A percentile compares a stretch with the other conserved stretches of the same genome.
Conservation (phyloP, 2,797 vertebrate genomes). For the Lacerta agilis region DNA sequence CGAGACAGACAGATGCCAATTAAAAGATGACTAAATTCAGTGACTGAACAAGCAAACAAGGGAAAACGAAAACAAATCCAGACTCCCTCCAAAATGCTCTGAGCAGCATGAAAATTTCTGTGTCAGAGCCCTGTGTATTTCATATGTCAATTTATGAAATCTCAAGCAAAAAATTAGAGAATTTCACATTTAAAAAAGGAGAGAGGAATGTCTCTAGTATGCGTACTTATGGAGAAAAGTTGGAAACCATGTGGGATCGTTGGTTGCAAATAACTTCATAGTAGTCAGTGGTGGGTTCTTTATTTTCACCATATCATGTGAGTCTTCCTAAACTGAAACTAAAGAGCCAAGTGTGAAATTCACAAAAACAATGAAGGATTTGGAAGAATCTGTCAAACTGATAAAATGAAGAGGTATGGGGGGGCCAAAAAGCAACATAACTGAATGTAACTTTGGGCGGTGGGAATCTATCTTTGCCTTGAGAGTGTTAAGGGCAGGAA, state of each 20-base stretch:
- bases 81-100: background rate
- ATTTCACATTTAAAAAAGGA: background rate
- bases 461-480: background rate
- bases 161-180: background rate
- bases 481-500: background rate
- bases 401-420: background rate
- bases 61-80: background rate
- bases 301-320: background rate
- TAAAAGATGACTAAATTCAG: background rate
- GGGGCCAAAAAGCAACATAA: background rate
- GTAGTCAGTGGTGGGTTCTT: background rate
- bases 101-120: background rate
- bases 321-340: background rate
- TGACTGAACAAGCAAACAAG: background rate
- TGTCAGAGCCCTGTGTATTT: background rate
- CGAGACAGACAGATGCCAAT: too few relatives aligned
- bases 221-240: background rate
- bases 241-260: background rate
- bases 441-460: background rate
- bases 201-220: background rate
- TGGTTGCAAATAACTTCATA: background rate
- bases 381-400: background rate
- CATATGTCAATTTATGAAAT: background rate
- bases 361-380: background rate
- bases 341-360: background rate